Evolutionary conservation across 2,797 vertebrate species (phyloP).

Genomic region (Sebastes steindachneri): DNA sequence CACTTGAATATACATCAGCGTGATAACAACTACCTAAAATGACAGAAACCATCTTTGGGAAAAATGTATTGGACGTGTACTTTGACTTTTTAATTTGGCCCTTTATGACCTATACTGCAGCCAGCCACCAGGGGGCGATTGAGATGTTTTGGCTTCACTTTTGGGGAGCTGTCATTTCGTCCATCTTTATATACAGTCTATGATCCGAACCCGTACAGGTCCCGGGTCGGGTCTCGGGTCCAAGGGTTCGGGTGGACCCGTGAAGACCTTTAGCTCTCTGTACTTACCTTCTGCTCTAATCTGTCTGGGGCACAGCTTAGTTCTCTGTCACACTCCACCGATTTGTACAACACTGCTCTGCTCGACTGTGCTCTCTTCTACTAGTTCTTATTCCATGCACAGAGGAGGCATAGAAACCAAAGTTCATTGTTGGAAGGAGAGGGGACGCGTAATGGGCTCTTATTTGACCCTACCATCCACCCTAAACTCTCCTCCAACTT

Average conservation of each 20-base stretch:
- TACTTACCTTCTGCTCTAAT: not conserved
- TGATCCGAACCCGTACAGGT: not conserved
- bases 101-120: too few relatives aligned
- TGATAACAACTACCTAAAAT: too few relatives aligned
- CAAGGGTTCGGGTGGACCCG: not conserved
- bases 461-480: not conserved
- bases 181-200: too few relatives aligned
- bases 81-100: too few relatives aligned
- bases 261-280: not conserved
- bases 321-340: not conserved
- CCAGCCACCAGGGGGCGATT: too few relatives aligned
- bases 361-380: not conserved
- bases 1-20: too few relatives aligned
- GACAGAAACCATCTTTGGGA: too few relatives aligned
- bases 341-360: not conserved
- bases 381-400: not conserved
- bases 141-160: too few relatives aligned
- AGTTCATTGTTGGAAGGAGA: not conserved
- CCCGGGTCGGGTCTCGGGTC: not conserved
- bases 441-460: not conserved
- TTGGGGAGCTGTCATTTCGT: too few relatives aligned
- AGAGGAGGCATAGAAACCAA: not conserved
- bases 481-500: not conserved
- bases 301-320: not conserved
- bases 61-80: too few relatives aligned